These are phyloP conservation scores for Rotaria sp. DNA, from an alignment of 2,888 invertebrate species.

Conservation along the genomic window DNA sequence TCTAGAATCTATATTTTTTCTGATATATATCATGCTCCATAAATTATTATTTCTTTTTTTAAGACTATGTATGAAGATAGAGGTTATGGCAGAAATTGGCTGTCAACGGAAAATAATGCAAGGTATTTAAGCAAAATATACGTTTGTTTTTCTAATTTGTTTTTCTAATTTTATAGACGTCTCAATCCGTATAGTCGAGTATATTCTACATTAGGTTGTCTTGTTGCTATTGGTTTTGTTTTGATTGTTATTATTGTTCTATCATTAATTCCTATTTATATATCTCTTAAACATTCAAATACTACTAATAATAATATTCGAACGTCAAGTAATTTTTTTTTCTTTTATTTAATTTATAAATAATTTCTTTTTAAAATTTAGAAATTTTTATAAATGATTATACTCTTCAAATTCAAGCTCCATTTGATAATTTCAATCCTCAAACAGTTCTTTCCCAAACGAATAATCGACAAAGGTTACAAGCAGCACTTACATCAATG, in stretches of 20 bases:
- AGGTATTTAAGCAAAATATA: background rate
- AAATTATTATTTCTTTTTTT: background rate
- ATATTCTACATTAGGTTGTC: background rate
- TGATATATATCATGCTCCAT: background rate
- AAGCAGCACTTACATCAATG: background rate
- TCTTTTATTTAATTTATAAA: background rate
- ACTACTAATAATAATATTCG: background rate
- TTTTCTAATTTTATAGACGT: background rate
- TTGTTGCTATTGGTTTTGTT: background rate
- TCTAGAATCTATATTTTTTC: background rate
- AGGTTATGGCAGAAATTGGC: background rate
- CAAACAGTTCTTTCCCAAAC: background rate
- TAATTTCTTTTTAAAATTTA: background rate
- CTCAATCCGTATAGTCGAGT: background rate
- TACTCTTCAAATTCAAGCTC: background rate
- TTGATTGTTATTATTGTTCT: background rate
- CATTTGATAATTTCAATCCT: background rate
- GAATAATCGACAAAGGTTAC: background rate
- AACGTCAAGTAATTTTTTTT: background rate
- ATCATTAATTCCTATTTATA: slow-evolving; percentile 5
- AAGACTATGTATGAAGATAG: background rate
- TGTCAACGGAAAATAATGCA: background rate
- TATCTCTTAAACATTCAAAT: background rate
- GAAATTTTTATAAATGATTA: background rate
- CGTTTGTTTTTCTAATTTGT: too few species aligned